These are phyloP conservation scores for Notolepis coatsorum DNA, from an alignment of 2,797 vertebrate species.

Conservation along the genomic window DNA sequence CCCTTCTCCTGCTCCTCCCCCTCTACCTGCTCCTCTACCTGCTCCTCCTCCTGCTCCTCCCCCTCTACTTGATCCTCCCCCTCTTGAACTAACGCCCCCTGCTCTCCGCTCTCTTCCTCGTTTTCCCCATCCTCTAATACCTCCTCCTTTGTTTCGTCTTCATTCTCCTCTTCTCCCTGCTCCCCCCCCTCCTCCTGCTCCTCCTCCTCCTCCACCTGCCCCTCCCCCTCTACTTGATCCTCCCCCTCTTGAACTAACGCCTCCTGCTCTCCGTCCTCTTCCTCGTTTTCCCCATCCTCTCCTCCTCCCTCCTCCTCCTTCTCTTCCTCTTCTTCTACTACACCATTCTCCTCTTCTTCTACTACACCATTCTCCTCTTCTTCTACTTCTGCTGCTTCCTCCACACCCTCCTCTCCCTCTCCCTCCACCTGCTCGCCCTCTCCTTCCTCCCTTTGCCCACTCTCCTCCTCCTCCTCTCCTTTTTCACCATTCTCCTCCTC, in stretches of 20 bases:
- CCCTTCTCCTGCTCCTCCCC: slow-evolving; percentile 4
- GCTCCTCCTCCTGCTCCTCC: background rate
- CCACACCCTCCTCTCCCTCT: background rate
- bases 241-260: background rate
- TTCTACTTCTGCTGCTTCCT: slow-evolving; percentile 12
- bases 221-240: background rate
- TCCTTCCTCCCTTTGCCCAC: background rate
- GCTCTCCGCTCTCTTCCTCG: background rate
- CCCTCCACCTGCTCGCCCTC: background rate
- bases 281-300: background rate
- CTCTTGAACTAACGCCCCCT: background rate
- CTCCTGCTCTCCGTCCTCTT: slow-evolving; percentile 1
- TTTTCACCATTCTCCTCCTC: slow-evolving; percentile 17
- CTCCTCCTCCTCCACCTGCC: background rate
- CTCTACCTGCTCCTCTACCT: background rate
- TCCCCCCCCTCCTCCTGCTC: slow-evolving; percentile 8
- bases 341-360: background rate
- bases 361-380: slow-evolving; percentile 2
- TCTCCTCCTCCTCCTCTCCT: background rate
- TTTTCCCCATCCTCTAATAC: background rate
- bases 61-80: slow-evolving; percentile 4
- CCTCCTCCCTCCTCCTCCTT: background rate
- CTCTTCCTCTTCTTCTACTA: background rate
- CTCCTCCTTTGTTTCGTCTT: background rate
- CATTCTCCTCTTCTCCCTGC: slow-evolving; percentile 1